Conservation (phyloP, 2,797 vertebrate genomes). For the Ispidina lecontei region DNA sequence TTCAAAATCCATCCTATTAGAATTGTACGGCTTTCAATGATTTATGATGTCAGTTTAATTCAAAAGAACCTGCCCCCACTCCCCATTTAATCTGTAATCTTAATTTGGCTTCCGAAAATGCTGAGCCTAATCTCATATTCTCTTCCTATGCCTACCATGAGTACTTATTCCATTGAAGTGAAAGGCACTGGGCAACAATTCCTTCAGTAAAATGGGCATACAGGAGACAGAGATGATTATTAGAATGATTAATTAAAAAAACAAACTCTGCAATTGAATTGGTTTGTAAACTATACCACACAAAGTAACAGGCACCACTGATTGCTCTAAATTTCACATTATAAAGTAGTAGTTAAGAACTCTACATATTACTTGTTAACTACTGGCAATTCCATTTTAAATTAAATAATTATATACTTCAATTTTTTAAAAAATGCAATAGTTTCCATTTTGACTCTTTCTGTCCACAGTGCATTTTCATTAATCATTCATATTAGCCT, state of each 20-base stretch:
- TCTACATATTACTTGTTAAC: not conserved
- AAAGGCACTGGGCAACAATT: not conserved
- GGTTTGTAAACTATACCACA: not conserved
- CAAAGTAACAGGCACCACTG: not conserved
- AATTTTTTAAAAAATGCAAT: too few relatives aligned
- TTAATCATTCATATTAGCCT: not conserved
- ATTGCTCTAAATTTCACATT: not conserved
- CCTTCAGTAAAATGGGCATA: not conserved
- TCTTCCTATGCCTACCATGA: not conserved
- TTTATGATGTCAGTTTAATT: not conserved
- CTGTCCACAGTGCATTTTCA: not conserved
- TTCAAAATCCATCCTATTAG: not conserved
- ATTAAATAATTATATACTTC: not conserved
- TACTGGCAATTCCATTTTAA: not conserved
- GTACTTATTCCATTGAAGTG: not conserved
- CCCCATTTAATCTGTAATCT: not conserved
- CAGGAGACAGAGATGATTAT: not conserved
- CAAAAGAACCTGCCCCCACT: not conserved
- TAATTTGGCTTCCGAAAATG: not conserved
- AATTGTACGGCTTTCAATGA: not conserved
- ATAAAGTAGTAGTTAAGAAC: not conserved
- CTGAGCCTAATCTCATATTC: not conserved
- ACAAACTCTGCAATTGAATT: not conserved
- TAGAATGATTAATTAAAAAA: not conserved
- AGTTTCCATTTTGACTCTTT: not conserved